Conservation (phyloP, 2,797 vertebrate genomes). For the Microcaecilia unicolor region DNA sequence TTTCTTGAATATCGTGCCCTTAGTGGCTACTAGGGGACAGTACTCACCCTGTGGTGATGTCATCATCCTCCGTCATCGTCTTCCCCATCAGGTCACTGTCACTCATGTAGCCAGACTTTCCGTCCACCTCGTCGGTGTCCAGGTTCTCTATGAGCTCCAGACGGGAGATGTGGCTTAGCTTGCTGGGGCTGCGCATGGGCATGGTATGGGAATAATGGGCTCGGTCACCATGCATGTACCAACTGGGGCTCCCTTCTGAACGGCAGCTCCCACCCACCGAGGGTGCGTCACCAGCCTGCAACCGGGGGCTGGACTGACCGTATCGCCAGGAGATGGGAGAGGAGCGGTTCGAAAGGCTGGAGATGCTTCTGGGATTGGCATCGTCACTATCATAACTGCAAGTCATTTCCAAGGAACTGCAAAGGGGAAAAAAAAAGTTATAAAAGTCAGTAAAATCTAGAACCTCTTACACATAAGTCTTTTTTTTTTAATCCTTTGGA, state of each 20-base stretch:
- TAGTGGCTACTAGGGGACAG: too few relatives aligned
- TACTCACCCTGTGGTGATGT: slow-evolving; percentile 83
- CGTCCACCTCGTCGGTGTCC: slow-evolving; percentile 63
- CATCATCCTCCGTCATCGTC: slow-evolving; percentile 84
- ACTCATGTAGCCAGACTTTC: slow-evolving; percentile 81
- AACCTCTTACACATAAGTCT: too few relatives aligned
- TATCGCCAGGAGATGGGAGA: slow-evolving; percentile 90
- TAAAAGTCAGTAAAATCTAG: too few relatives aligned
- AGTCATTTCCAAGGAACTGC: slow-evolving; percentile 74
- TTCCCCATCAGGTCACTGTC: slow-evolving; percentile 72
- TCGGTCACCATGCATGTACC: slow-evolving; percentile 58
- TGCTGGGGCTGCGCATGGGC: slow-evolving; percentile 82
- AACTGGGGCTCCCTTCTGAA: slow-evolving; percentile 50
- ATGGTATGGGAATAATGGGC: slow-evolving; percentile 88
- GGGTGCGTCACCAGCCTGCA: slow-evolving; percentile 87
- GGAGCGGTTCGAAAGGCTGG: slow-evolving; percentile 86
- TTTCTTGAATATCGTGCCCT: too few relatives aligned
- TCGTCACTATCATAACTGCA: slow-evolving; percentile 93
- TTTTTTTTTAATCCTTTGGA: neutral
- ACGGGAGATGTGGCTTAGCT: slow-evolving; percentile 75
- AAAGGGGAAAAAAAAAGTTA: slow-evolving; percentile 7
- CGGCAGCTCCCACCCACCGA: slow-evolving; percentile 77
- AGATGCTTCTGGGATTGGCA: slow-evolving; percentile 77
- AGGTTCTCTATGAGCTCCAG: slow-evolving; percentile 78
- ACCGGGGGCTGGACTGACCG: slow-evolving; percentile 83